phyloP scores from a whole-genome alignment of 1,140 invertebrate genomes.

The Phthorimaea operculella region DNA sequence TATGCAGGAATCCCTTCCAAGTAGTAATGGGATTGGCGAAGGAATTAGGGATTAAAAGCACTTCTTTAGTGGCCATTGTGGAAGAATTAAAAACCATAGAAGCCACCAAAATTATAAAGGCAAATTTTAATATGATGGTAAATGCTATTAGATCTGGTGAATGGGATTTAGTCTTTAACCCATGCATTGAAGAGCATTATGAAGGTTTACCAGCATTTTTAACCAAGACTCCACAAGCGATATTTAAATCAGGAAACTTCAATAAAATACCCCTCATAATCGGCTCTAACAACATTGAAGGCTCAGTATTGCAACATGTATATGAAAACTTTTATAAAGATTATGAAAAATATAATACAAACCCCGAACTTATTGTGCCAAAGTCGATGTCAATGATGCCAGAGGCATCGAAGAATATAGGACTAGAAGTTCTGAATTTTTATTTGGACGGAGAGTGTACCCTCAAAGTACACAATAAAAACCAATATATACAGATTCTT shows the following conservation, averaged over 20 bases:
- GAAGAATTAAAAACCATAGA: conserved; percentile 38
- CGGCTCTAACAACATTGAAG: conserved; percentile 48
- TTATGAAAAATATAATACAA: conserved; percentile 43
- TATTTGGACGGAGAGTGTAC: conserved; percentile 35
- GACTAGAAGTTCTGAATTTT: conserved; percentile 41
- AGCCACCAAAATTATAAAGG: conserved; percentile 34
- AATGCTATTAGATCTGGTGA: conserved; percentile 8
- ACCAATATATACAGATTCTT: conserved; percentile 45
- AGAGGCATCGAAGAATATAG: conserved; percentile 31
- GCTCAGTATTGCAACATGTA: conserved; percentile 30
- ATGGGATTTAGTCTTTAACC: conserved; percentile 34
- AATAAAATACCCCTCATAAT: conserved; percentile 57
- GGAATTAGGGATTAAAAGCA: conserved; percentile 36
- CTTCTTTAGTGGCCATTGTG: conserved; percentile 35
- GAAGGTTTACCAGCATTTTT: conserved; percentile 51
- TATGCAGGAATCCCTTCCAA: conserved; percentile 40
- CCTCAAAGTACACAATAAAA: conserved; percentile 31
- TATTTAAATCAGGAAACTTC: conserved; percentile 50
- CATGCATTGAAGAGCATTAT: conserved; percentile 52
- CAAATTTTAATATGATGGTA: conserved; percentile 11
- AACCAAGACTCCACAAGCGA: conserved; percentile 34
- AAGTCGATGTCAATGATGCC: conserved; percentile 30
- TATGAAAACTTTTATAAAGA: conserved; percentile 35
- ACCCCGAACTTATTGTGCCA: conserved; percentile 40
- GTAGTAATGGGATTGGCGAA: conserved; percentile 37